A percentile compares a stretch with the other conserved stretches of the same genome.
Conservation (phyloP, 2,888 invertebrate species). For the Metopia argyrocephala region DNA sequence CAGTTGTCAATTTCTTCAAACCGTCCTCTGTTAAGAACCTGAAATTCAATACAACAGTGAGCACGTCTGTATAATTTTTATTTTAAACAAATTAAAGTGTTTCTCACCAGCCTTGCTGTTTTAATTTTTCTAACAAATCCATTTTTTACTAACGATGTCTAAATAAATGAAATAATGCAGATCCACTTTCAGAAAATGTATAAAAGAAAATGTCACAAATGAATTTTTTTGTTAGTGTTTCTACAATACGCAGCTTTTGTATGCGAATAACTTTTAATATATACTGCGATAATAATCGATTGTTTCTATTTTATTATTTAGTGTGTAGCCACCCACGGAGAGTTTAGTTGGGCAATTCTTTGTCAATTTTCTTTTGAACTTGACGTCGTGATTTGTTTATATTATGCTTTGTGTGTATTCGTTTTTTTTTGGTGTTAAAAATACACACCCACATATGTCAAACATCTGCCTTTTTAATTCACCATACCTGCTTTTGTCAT, state of each 20-base stretch:
- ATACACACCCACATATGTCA: too few species aligned
- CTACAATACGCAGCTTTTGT: conserved; percentile 7
- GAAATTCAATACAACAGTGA: not conserved
- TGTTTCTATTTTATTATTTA: not conserved
- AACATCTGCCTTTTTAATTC: too few species aligned
- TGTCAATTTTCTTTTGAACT: too few species aligned
- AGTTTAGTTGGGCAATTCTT: too few species aligned
- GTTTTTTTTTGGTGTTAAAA: too few species aligned
- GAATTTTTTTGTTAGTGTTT: not conserved
- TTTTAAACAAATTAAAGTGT: not conserved
- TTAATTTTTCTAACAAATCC: conserved; percentile 83
- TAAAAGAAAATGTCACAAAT: conserved; percentile 34
- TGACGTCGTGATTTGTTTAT: too few species aligned
- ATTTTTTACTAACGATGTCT: conserved; percentile 74
- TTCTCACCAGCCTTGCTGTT: conserved; percentile 84
- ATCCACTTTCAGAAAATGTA: conserved; percentile 26
- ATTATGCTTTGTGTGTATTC: too few species aligned
- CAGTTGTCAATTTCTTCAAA: conserved; percentile 82
- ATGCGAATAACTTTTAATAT: not conserved
- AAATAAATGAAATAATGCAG: conserved; percentile 23
- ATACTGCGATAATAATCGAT: not conserved
- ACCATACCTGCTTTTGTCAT: too few species aligned
- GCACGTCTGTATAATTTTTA: not conserved
- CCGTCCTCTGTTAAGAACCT: conserved; percentile 88
- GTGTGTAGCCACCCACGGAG: not conserved